Conservation (phyloP, 2,888 invertebrate genomes). For the Lymantria dispar region DNA sequence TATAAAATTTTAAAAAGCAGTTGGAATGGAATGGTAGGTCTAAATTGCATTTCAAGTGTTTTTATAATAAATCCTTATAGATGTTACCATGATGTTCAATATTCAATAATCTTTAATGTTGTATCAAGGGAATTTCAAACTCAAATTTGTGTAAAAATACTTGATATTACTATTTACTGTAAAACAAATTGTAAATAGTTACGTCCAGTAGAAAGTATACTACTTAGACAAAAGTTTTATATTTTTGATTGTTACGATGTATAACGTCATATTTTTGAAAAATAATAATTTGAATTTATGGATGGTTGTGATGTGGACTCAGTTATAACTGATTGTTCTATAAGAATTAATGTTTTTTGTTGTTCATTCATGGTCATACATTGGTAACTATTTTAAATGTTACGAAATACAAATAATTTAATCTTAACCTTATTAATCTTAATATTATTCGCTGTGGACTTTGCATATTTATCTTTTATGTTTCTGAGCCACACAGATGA, state of each 20-base stretch:
- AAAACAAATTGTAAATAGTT: conserved; percentile 34
- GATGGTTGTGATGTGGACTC: conserved; percentile 70
- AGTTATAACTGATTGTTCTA: conserved; percentile 30
- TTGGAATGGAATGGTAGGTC: background rate
- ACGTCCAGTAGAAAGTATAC: conserved; percentile 50
- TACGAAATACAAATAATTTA: no score
- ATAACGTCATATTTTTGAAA: conserved; percentile 50
- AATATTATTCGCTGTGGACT: no score
- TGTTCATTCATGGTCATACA: background rate
- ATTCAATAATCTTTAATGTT: conserved; percentile 6
- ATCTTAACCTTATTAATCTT: no score
- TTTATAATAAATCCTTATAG: conserved; percentile 5
- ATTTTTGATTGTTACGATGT: conserved; percentile 49
- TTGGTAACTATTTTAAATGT: no score
- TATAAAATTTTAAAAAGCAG: background rate
- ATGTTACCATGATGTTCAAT: conserved; percentile 9
- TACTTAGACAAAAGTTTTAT: conserved; percentile 40
- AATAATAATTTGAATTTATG: conserved; percentile 62
- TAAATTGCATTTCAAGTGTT: conserved; percentile 19
- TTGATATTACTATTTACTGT: background rate
- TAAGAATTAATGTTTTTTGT: conserved; percentile 16
- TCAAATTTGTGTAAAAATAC: conserved; percentile 1
- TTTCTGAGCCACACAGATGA: no score
- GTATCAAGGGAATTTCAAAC: conserved; percentile 1
- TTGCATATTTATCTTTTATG: no score